Conservation (phyloP, 2,113 vertebrate genomes). For the Saccopteryx bilineata region DNA sequence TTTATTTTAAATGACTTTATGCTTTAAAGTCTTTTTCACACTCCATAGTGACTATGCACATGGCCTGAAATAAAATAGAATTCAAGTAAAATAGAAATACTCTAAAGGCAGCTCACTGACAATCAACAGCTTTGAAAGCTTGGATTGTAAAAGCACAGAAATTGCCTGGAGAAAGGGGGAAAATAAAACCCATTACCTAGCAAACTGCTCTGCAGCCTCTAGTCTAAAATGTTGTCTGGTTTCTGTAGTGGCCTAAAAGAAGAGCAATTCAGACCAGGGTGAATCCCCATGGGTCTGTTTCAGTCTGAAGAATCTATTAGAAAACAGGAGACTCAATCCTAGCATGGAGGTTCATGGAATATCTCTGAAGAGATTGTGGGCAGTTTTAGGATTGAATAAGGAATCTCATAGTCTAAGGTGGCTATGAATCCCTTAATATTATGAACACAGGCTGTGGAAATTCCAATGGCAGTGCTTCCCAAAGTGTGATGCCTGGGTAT, state of each 20-base stretch:
- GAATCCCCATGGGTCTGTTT: neutral
- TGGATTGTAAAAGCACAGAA: neutral
- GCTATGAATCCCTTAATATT: neutral
- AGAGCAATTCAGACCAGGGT: neutral
- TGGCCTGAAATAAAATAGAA: conserved; percentile 64
- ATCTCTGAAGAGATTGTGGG: neutral
- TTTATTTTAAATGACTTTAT: neutral
- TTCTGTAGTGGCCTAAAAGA: neutral
- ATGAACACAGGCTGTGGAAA: neutral
- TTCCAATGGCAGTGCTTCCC: neutral
- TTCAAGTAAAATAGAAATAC: conserved; percentile 17
- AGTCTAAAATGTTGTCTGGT: neutral
- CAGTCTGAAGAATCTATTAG: neutral
- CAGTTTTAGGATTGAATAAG: neutral
- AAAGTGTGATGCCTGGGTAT: neutral
- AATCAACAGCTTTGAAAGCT: conserved; percentile 4
- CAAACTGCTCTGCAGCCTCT: neutral
- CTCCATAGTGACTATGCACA: conserved; percentile 70
- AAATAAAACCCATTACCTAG: neutral
- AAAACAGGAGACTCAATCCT: neutral
- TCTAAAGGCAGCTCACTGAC: neutral
- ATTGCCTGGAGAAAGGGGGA: neutral
- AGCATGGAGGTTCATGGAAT: neutral
- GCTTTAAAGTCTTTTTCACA: conserved; percentile 75
- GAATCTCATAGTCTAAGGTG: neutral